A percentile compares a stretch with the other conserved stretches of the same genome.
Evolutionary conservation across 2,888 invertebrate genomes (phyloP).

Genomic region (Seira ritae): DNA sequence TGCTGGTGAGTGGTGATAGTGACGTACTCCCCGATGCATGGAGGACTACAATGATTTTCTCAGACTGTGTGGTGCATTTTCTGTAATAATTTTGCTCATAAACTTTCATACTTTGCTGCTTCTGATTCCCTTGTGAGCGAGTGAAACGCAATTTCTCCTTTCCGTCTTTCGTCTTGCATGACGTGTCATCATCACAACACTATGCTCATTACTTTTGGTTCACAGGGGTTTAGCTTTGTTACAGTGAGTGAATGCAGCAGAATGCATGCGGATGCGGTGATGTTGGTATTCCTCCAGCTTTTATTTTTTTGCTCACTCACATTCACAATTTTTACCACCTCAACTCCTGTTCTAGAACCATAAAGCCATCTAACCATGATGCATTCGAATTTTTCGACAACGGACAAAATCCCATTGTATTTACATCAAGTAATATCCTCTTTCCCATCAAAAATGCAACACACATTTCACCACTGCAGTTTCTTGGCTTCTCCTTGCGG

Average conservation of each 20-base stretch:
- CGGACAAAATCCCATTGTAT: background rate
- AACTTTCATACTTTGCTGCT: background rate
- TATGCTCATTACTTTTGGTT: too few species aligned
- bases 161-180: background rate
- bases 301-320: background rate
- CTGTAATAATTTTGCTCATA: background rate
- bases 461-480: background rate
- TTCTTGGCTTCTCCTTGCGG: background rate
- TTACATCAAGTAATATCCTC: background rate
- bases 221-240: background rate
- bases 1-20: too few species aligned
- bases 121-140: too few species aligned
- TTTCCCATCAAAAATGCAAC: constrained; percentile 17
- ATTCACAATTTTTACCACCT: background rate
- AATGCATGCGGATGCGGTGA: background rate
- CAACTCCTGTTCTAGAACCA: background rate
- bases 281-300: too few species aligned
- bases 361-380: background rate
- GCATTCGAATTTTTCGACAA: background rate
- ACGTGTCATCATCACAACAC: background rate
- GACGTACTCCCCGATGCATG: background rate
- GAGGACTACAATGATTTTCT: background rate
- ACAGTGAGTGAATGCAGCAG: background rate
- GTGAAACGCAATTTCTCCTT: background rate
- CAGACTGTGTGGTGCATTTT: background rate